A percentile compares a stretch with the other conserved stretches of the same genome.
Evolutionary conservation across 2,113 vertebrate species (phyloP).

Genomic region (Prinia subflava): DNA sequence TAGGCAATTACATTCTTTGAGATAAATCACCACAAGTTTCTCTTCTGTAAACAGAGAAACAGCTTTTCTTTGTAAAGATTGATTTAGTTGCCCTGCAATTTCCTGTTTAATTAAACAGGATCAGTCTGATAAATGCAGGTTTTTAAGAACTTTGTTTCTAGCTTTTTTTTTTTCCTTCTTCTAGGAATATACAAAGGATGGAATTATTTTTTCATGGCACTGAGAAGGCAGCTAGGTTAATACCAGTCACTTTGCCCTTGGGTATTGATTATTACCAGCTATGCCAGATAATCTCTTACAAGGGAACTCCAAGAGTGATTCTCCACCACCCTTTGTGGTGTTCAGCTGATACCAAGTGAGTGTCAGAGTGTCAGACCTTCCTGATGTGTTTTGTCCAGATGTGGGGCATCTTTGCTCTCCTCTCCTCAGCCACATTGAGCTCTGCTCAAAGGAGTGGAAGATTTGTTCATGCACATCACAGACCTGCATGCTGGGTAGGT

Average conservation of each 20-base stretch:
- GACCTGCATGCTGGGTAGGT: background rate
- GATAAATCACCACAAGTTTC: constrained; percentile 52
- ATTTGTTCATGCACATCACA: background rate
- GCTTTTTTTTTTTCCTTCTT: background rate
- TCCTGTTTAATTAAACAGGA: constrained; percentile 68
- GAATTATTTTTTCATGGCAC: background rate
- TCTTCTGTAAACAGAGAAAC: constrained; percentile 58
- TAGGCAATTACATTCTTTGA: constrained; percentile 49
- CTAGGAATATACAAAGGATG: background rate
- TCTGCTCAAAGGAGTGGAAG: background rate
- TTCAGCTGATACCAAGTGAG: background rate
- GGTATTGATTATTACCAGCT: background rate
- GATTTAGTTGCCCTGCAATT: constrained; percentile 53
- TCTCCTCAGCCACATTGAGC: background rate
- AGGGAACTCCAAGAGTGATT: background rate
- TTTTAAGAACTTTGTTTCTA: constrained; percentile 31
- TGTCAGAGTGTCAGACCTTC: background rate
- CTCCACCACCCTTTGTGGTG: background rate
- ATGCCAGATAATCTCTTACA: background rate
- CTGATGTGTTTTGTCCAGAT: background rate
- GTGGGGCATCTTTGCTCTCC: background rate
- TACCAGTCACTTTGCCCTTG: background rate
- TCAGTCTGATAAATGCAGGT: constrained; percentile 32
- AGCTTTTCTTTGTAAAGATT: constrained; percentile 57
- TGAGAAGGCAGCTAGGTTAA: background rate